phyloP scores from a whole-genome alignment of 2,113 vertebrate genomes.

The Meriones unguiculatus region DNA sequence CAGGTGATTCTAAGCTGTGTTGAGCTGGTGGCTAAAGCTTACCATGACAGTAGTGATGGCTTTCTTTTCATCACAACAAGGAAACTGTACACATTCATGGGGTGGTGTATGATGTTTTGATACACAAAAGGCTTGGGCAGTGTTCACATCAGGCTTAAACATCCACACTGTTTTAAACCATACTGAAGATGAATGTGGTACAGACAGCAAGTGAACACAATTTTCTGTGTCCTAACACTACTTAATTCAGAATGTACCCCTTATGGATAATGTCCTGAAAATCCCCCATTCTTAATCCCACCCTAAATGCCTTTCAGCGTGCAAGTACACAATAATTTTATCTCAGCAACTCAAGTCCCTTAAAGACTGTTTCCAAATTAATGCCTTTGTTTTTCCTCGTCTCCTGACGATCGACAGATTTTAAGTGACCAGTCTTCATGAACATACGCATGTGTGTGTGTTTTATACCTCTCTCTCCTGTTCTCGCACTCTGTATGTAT shows the following conservation, averaged over 20 bases:
- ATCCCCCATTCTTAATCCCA: neutral
- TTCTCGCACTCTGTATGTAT: too few relatives aligned
- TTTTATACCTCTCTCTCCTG: neutral
- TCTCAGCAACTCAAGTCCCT: slow-evolving; percentile 21
- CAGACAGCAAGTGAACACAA: slow-evolving; percentile 3
- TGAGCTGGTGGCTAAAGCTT: neutral
- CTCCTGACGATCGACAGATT: slow-evolving; percentile 26
- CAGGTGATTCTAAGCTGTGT: neutral
- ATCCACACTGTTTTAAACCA: neutral
- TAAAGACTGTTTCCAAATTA: slow-evolving; percentile 8
- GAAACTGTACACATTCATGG: neutral
- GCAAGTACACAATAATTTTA: neutral
- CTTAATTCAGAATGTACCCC: slow-evolving; percentile 5
- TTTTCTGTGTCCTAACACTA: neutral
- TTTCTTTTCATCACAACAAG: neutral
- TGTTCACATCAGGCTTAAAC: neutral
- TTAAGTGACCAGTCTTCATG: slow-evolving; percentile 46
- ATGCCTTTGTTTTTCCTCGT: neutral
- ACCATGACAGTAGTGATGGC: neutral
- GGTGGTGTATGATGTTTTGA: neutral
- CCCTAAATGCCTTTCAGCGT: neutral
- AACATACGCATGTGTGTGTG: neutral
- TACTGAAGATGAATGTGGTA: neutral
- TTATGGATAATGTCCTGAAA: neutral
- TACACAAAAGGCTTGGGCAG: too few relatives aligned